Conservation (phyloP, 2,888 invertebrate genomes). For the Margaritifera margaritifera region DNA sequence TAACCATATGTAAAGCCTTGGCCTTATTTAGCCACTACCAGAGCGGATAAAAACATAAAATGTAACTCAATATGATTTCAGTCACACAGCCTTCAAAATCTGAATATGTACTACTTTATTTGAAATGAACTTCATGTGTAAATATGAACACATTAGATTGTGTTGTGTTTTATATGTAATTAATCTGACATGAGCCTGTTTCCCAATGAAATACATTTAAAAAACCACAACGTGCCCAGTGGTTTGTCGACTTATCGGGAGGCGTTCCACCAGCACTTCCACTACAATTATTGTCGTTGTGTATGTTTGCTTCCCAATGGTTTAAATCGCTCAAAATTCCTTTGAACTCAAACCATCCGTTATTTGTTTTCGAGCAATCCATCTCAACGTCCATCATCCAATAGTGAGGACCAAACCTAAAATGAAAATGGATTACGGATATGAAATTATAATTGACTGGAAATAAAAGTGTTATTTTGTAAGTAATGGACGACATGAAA, state of each 20-base stretch:
- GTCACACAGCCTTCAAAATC: too few relatives aligned
- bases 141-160: too few relatives aligned
- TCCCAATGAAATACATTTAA: slow-evolving; percentile 71
- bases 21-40: too few relatives aligned
- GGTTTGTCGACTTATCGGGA: slow-evolving; percentile 61
- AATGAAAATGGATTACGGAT: slow-evolving; percentile 6
- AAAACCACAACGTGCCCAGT: slow-evolving; percentile 72
- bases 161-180: neutral
- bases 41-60: too few relatives aligned
- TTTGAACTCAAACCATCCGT: slow-evolving; percentile 74
- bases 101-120: too few relatives aligned
- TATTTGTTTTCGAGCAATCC: slow-evolving; percentile 71
- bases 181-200: slow-evolving; percentile 48
- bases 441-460: too few relatives aligned
- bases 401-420: slow-evolving; percentile 71
- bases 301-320: slow-evolving; percentile 71
- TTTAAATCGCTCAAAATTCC: slow-evolving; percentile 51
- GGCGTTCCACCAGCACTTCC: slow-evolving; percentile 54
- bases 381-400: slow-evolving; percentile 73
- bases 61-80: too few relatives aligned
- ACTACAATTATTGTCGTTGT: slow-evolving; percentile 46
- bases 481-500: too few relatives aligned
- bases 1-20: too few relatives aligned
- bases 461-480: too few relatives aligned
- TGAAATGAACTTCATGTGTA: too few relatives aligned